Percentiles rank a stretch among this genome's conserved stretches.
Evolutionary conservation across 2,113 vertebrate species (phyloP).

Genomic region (Laticauda colubrina): DNA sequence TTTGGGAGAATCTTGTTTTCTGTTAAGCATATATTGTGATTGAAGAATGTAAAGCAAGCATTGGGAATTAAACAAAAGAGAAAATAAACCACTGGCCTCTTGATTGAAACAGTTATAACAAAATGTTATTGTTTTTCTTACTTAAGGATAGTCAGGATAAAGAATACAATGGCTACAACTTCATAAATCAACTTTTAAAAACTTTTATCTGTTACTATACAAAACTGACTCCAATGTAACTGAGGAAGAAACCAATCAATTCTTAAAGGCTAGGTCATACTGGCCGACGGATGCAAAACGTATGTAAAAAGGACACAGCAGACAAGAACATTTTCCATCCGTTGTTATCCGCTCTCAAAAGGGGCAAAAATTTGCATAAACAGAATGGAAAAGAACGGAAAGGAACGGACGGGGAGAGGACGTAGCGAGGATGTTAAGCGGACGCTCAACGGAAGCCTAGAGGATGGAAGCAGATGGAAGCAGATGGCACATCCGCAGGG

Average conservation of each 20-base stretch:
- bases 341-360: too few relatives aligned
- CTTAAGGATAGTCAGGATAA: not conserved
- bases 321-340: too few relatives aligned
- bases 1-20: not conserved
- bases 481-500: too few relatives aligned
- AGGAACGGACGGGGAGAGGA: too few relatives aligned
- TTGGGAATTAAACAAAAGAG: not conserved
- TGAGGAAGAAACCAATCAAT: not conserved
- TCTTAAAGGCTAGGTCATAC: not conserved
- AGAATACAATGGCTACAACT: not conserved
- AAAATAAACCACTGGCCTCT: not conserved
- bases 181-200: not conserved
- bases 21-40: not conserved
- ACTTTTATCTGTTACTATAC: not conserved
- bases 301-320: too few relatives aligned
- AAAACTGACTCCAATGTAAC: not conserved
- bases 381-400: too few relatives aligned
- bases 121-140: not conserved
- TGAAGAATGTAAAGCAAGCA: not conserved
- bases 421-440: too few relatives aligned
- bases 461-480: too few relatives aligned
- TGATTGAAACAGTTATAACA: not conserved
- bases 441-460: too few relatives aligned
- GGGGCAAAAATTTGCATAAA: too few relatives aligned
- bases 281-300: too few relatives aligned